phyloP scores from a whole-genome alignment of 2,797 vertebrate genomes.

The Ceryle rudis region DNA sequence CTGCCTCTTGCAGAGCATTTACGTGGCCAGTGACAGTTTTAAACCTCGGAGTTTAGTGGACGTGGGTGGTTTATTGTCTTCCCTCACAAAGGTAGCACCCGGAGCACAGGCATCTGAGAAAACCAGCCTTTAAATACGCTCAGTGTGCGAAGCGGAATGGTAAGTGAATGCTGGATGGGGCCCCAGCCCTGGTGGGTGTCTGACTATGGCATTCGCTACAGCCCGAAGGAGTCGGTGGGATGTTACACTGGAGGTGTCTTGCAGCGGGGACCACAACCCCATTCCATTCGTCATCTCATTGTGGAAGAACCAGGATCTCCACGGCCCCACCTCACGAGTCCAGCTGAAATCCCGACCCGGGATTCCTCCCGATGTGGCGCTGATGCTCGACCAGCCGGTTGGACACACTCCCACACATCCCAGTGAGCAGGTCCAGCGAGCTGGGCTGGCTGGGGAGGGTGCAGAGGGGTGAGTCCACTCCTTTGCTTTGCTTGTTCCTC shows the following conservation, averaged over 20 bases:
- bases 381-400: fast-evolving
- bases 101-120: neutral
- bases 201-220: neutral
- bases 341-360: neutral
- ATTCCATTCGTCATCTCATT: too few species aligned
- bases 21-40: neutral
- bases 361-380: fast-evolving
- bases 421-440: neutral
- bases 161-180: fast-evolving
- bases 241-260: fast-evolving
- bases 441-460: neutral
- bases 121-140: fast-evolving
- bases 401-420: neutral
- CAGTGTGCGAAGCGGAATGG: fast-evolving
- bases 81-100: neutral
- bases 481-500: neutral
- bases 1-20: neutral
- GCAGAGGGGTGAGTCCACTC: fast-evolving
- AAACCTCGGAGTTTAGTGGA: neutral
- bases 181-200: neutral
- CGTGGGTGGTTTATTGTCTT: fast-evolving
- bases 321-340: fast-evolving
- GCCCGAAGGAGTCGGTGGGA: fast-evolving
- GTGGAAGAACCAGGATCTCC: neutral
- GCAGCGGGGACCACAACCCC: too few species aligned